A percentile compares a stretch with the other conserved stretches of the same genome.
These are phyloP conservation scores for Molothrus ater DNA, from an alignment of 2,797 vertebrate genomes.

Conservation along the genomic window DNA sequence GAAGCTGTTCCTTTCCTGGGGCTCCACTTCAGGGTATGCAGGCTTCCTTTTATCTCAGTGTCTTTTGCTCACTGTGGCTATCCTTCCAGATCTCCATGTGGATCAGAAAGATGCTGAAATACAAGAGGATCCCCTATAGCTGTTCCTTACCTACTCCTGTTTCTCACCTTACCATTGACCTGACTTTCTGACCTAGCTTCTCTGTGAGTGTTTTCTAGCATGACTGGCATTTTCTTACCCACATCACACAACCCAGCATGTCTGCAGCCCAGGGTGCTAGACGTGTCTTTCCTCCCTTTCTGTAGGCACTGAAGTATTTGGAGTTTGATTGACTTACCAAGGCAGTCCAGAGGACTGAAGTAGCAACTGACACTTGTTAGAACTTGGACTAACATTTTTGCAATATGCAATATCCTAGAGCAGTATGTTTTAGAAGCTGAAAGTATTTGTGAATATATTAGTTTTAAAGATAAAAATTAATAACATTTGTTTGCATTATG, in stretches of 20 bases:
- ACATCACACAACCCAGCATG: neutral
- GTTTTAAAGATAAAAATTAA: neutral
- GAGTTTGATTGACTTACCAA: neutral
- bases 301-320: neutral
- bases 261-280: neutral
- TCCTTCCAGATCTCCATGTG: neutral
- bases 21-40: neutral
- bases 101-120: neutral
- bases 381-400: neutral
- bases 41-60: neutral
- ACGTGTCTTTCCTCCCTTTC: neutral
- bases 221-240: slow-evolving; percentile 7
- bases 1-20: slow-evolving; percentile 11
- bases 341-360: neutral
- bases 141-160: neutral
- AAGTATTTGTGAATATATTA: neutral
- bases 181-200: neutral
- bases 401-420: neutral
- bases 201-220: neutral
- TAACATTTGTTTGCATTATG: neutral
- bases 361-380: neutral
- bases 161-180: neutral
- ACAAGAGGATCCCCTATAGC: neutral
- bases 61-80: neutral
- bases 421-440: neutral